Evolutionary conservation across 2,888 invertebrate genomes (phyloP), one percentile per base, ranked within the genome.

Genomic region (Pammene fasciana): DNA sequence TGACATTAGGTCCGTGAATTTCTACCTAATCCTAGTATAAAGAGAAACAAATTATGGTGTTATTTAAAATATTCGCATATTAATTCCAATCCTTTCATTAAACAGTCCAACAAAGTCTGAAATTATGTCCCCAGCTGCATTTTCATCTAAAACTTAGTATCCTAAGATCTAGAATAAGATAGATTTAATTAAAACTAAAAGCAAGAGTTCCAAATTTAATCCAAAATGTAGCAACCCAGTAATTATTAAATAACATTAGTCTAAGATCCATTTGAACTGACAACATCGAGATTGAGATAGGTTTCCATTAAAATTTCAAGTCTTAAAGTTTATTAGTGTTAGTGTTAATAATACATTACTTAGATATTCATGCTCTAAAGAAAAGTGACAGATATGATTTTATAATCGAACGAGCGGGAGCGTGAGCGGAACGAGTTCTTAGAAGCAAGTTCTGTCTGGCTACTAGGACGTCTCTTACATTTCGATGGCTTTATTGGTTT

Each of bases 231-330:
- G 54, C n/a, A 2, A 55, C 13, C n/a, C 36, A 54, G 54, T 26
- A 34, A 54, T 54, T 26, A 54, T 9, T 34, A 0, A 54, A 7
- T 34, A 26, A 9, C 9, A n/a, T 13, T 6, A 56, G 16, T 16
- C 56, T 14, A 11, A 56, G 56, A 16, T 56, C 56, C 41, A 56
- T 57, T 57, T 57, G 43, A 18, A n/a, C 43, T 18, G 16, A 9
- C 48, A 41, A 41, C 10, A 16, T 57, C 41, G 41, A 18, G 41
- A 36, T 57, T 7, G 41, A 41, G 16, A 57, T 41, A 41, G 56
- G 36, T 41, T 48, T 48, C 48, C 14, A 43, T 55, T 14, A 55
- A 55, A 8, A 36, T 18, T 26, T 46, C 5, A 14, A 34, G 26
- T 54, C n/a, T 36, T n/a, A n/a, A 55, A 46, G 54, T 55, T 26